Conservation (phyloP, 2,888 invertebrate genomes). For the Julus scanicus region DNA sequence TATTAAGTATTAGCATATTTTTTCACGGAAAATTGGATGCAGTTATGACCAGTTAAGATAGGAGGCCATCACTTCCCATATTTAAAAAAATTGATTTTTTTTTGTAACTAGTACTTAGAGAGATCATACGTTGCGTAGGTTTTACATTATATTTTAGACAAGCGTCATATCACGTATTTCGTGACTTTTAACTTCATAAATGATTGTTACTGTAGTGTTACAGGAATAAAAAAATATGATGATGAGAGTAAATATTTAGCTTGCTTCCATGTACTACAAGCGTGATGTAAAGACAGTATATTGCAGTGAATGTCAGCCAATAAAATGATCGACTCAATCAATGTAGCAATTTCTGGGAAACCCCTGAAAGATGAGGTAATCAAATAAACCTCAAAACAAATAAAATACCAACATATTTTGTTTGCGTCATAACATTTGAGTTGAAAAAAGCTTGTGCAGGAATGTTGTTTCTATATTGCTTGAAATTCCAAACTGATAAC, state of each 20-base stretch:
- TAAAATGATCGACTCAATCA: background rate
- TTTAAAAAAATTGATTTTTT: background rate
- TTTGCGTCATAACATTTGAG: background rate
- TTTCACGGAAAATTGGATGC: too few relatives aligned
- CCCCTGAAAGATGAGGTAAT: background rate
- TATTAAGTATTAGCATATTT: too few relatives aligned
- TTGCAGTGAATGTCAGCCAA: conserved; percentile 1
- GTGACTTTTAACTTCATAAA: conserved; percentile 17
- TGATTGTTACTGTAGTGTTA: background rate
- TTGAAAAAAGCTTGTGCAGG: background rate
- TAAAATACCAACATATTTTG: background rate
- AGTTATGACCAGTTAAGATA: background rate
- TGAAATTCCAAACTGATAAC: background rate
- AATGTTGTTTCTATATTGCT: background rate
- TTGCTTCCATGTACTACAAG: background rate
- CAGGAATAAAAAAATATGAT: background rate
- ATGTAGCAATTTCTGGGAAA: conserved; percentile 27
- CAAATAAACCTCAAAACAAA: background rate
- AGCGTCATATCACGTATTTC: conserved; percentile 26
- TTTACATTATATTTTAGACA: background rate
- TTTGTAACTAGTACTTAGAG: background rate
- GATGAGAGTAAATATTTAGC: conserved; percentile 4
- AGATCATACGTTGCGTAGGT: background rate
- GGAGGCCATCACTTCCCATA: background rate
- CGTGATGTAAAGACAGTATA: background rate